Evolutionary conservation across 2,113 vertebrate genomes (phyloP).

Genomic region (Microtus pennsylvanicus): DNA sequence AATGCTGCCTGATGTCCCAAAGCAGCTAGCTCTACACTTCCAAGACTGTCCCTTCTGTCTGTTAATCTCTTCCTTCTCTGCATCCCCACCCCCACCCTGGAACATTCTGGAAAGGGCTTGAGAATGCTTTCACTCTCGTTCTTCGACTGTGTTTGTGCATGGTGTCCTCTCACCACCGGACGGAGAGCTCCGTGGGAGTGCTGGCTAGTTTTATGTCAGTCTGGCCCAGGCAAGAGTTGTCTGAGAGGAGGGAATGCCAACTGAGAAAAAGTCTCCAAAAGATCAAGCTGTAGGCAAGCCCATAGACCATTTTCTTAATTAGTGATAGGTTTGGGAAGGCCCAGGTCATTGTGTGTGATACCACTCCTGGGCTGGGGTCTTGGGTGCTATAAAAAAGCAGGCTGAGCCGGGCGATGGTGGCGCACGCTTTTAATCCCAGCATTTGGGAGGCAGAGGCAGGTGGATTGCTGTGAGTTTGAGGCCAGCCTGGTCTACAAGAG

Average conservation of each 20-base stretch:
- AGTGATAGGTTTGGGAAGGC: background rate
- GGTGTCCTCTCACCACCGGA: background rate
- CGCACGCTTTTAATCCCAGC: too few species aligned
- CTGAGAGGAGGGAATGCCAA: background rate
- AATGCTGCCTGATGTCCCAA: background rate
- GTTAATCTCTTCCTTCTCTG: background rate
- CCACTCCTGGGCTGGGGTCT: background rate
- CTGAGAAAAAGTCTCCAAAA: background rate
- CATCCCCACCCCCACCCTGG: background rate
- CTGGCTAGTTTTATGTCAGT: background rate
- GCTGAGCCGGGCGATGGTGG: too few species aligned
- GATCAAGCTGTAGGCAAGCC: background rate
- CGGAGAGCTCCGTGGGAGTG: background rate
- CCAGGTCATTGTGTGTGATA: background rate
- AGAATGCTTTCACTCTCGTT: background rate
- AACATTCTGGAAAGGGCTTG: background rate
- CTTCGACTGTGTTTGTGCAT: background rate
- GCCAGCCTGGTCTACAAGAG: too few species aligned
- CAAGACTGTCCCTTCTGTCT: background rate
- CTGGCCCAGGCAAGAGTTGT: background rate
- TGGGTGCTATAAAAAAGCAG: background rate
- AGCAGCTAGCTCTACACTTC: background rate
- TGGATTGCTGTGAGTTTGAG: too few species aligned
- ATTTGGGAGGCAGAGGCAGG: too few species aligned
- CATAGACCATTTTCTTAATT: background rate